Conservation (phyloP, 1,140 invertebrate species). For the Papilio aristodemus region DNA sequence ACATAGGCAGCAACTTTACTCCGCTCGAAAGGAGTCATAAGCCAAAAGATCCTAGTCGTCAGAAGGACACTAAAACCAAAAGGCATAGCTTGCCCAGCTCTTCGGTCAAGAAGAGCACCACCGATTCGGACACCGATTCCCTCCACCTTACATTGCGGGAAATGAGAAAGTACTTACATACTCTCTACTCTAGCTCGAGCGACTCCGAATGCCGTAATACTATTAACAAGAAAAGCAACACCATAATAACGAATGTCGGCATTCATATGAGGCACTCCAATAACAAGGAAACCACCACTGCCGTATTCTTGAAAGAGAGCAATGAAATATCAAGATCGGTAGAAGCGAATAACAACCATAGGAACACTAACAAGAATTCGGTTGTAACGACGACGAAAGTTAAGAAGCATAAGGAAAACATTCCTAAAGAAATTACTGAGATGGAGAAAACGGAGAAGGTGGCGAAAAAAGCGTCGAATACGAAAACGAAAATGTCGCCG, state of each 20-base stretch:
- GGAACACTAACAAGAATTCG: constrained; percentile 83
- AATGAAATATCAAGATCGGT: constrained; percentile 53
- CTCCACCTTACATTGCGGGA: constrained; percentile 93
- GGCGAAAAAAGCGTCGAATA: constrained; percentile 68
- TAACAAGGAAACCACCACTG: constrained; percentile 51
- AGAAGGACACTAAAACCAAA: constrained; percentile 69
- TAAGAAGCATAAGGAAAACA: constrained; percentile 84
- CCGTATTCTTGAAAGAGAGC: constrained; percentile 63
- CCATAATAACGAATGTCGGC: constrained; percentile 73
- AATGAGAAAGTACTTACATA: constrained; percentile 90
- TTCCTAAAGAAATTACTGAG: constrained; percentile 62
- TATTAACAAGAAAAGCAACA: constrained; percentile 66
- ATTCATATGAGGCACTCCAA: constrained; percentile 52
- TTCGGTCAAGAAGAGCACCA: constrained; percentile 78
- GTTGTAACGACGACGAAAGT: constrained; percentile 83
- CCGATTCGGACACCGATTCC: constrained; percentile 83
- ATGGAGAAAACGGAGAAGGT: constrained; percentile 57
- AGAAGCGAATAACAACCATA: constrained; percentile 77
- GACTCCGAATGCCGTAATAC: constrained; percentile 73
- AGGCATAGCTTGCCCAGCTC: constrained; percentile 79
- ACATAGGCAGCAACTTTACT: constrained; percentile 49
- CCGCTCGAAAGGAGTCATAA: constrained; percentile 73
- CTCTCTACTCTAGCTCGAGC: constrained; percentile 87
- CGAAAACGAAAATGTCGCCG: constrained; percentile 83
- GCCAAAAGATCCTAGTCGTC: constrained; percentile 63